Evolutionary conservation across 2,797 vertebrate species (phyloP).

Genomic region (Acomys russatus): DNA sequence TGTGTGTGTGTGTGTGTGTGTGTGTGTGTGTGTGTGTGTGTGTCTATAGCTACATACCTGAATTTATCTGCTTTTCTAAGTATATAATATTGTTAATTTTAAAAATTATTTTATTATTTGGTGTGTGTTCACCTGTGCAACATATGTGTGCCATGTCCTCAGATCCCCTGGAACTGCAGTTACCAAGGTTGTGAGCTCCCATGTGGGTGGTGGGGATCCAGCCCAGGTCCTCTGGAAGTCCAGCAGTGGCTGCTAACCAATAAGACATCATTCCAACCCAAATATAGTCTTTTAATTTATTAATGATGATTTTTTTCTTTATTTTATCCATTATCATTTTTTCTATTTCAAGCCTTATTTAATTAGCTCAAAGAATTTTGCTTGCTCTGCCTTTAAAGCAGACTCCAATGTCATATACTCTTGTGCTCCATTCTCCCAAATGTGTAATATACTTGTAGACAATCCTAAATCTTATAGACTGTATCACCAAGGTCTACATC

Average conservation of each 20-base stretch:
- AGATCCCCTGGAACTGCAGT: neutral
- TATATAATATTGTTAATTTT: neutral
- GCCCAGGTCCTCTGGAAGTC: neutral
- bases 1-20: too few relatives aligned
- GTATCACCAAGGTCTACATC: neutral
- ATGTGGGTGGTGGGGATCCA: neutral
- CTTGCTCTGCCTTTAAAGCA: slow-evolving; percentile 62
- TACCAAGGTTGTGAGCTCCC: neutral
- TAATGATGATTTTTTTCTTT: slow-evolving; percentile 62
- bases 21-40: too few relatives aligned
- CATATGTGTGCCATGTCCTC: neutral
- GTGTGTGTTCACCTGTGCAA: neutral
- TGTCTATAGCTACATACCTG: neutral
- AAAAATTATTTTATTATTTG: neutral
- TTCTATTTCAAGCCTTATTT: slow-evolving; percentile 64
- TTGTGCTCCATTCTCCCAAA: slow-evolving; percentile 16
- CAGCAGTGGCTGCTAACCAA: neutral
- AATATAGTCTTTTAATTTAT: slow-evolving; percentile 52
- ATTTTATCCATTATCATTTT: slow-evolving; percentile 22
- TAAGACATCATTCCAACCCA: too few relatives aligned
- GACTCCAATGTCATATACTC: neutral
- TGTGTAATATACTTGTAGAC: neutral
- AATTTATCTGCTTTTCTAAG: slow-evolving; percentile 68
- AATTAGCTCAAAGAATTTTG: slow-evolving; percentile 56
- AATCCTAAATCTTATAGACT: neutral